Conservation (phyloP, 2,797 vertebrate species). For the Poeciliopsis turneri region DNA sequence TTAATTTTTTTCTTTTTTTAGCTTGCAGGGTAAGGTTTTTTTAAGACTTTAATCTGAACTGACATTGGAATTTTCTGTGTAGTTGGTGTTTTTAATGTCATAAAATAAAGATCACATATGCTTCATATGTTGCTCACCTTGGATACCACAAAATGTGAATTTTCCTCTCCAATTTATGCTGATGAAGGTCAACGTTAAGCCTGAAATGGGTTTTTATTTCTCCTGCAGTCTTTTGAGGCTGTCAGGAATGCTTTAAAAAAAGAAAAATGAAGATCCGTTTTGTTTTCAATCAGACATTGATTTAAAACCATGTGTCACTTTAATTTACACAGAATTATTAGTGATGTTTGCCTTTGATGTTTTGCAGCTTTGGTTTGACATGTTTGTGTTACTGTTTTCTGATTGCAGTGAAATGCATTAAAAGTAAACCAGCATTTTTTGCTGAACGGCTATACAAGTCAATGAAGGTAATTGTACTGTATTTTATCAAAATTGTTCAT, state of each 20-base stretch:
- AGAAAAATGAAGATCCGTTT: not conserved
- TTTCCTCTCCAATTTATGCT: not conserved
- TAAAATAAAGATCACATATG: not conserved
- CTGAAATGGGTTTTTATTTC: not conserved
- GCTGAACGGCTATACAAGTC: constrained; percentile 95
- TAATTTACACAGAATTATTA: not conserved
- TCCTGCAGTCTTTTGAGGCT: not conserved
- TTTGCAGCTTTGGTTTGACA: not conserved
- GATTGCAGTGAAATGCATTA: constrained; percentile 88
- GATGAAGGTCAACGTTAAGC: not conserved
- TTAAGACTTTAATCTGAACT: not conserved
- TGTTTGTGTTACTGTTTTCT: constrained; percentile 21
- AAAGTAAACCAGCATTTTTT: constrained; percentile 88
- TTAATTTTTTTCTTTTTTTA: not conserved
- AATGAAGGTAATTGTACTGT: constrained; percentile 91
- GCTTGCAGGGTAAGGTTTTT: not conserved
- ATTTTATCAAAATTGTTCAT: not conserved
- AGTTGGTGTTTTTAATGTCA: not conserved
- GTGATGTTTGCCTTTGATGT: not conserved
- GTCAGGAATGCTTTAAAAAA: not conserved
- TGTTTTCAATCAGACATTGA: not conserved
- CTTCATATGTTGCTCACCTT: not conserved
- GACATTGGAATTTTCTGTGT: not conserved
- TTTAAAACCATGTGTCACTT: not conserved
- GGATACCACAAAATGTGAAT: not conserved